A percentile compares a stretch with the other conserved stretches of the same genome.
Evolutionary conservation across 2,888 invertebrate species (phyloP).

Genomic region (Gymnocheta viridis): DNA sequence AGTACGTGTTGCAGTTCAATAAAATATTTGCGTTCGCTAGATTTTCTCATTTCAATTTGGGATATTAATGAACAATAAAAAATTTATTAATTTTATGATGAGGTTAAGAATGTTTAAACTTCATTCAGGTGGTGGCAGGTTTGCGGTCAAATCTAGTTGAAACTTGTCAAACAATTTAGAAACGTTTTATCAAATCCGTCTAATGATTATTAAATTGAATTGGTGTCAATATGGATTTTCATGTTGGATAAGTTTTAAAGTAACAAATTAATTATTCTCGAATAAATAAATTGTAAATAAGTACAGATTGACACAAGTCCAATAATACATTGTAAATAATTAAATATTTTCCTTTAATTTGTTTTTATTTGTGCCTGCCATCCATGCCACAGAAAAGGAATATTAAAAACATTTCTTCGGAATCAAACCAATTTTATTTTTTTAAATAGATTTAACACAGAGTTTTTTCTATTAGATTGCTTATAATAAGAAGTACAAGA

Average conservation of each 20-base stretch:
- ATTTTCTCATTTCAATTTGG: conserved; percentile 15
- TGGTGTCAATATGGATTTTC: conserved; percentile 42
- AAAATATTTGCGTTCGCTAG: not conserved
- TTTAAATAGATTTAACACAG: no score
- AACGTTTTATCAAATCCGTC: conserved; percentile 42
- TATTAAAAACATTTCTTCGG: no score
- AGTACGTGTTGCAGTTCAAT: conserved; percentile 32
- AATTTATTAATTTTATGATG: conserved; percentile 59
- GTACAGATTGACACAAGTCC: not conserved
- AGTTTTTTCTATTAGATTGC: no score
- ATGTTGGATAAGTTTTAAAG: conserved; percentile 7
- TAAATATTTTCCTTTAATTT: no score
- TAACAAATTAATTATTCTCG: conserved; percentile 31
- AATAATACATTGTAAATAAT: not conserved
- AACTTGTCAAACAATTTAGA: conserved; percentile 39
- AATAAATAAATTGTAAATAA: conserved; percentile 13
- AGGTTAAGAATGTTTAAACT: conserved; percentile 39
- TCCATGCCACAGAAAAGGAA: no score
- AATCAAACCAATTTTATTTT: no score
- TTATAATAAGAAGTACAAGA: no score
- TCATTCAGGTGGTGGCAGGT: conserved; percentile 52
- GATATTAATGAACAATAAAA: conserved; percentile 58
- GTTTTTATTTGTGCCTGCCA: no score
- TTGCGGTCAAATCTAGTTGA: conserved; percentile 50
- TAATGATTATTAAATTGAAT: conserved; percentile 29